Percentiles rank a stretch among this genome's conserved stretches.
Conservation (phyloP, 2,113 vertebrate genomes). For the Xerus inauris region DNA sequence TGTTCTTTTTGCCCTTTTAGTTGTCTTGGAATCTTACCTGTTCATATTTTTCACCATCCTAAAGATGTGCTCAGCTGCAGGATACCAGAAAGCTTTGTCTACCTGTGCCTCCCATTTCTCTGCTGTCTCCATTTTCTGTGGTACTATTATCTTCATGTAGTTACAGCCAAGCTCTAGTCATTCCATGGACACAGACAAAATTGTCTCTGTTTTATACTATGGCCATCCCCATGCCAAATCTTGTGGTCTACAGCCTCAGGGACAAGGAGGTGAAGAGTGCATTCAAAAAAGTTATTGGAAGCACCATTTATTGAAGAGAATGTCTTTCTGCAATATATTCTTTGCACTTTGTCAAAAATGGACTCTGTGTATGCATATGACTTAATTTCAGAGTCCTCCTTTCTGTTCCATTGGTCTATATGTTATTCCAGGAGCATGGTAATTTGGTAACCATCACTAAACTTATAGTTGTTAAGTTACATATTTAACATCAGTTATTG, state of each 20-base stretch:
- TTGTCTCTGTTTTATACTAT: not conserved
- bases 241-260: not conserved
- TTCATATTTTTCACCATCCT: constrained; percentile 39
- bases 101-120: too few species aligned
- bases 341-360: not conserved
- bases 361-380: not conserved
- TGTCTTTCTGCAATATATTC: too few species aligned
- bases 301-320: not conserved
- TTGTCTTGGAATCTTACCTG: constrained; percentile 11
- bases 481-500: not conserved
- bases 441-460: not conserved
- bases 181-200: not conserved
- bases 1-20: too few species aligned
- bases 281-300: not conserved
- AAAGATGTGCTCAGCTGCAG: not conserved
- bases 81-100: too few species aligned
- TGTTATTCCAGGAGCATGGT: not conserved
- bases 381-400: not conserved
- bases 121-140: too few species aligned
- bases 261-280: not conserved
- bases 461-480: not conserved
- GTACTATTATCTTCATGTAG: too few species aligned
- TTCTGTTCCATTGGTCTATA: too few species aligned
- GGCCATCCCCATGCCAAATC: constrained; percentile 51
- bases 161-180: too few species aligned